Conservation (phyloP, 2,888 invertebrate species). For the Drosophila yooni region DNA sequence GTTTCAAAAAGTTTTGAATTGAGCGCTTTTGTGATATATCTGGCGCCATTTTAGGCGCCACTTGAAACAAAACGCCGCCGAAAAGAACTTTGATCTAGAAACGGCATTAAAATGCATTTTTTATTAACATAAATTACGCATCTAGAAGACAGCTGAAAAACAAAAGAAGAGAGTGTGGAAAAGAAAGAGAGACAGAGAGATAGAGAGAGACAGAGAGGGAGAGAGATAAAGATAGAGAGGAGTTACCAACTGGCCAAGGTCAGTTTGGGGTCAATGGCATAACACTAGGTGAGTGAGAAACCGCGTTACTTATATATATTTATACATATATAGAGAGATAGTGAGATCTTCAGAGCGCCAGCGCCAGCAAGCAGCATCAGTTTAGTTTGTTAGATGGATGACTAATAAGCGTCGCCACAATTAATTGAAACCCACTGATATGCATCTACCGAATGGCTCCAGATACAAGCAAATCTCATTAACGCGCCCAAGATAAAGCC, state of each 20-base stretch:
- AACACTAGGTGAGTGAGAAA: constrained; percentile 48
- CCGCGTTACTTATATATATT: constrained; percentile 3
- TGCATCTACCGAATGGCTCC: constrained; percentile 83
- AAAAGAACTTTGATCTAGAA: constrained; percentile 51
- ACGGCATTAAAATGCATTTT: constrained; percentile 56
- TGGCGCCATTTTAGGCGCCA: constrained; percentile 81
- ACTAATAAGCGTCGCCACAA: constrained; percentile 83
- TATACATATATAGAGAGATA: constrained; percentile 8
- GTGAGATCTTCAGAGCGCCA: constrained; percentile 56
- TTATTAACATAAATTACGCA: constrained; percentile 65
- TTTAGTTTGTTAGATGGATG: constrained; percentile 84
- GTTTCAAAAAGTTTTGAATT: constrained; percentile 11
- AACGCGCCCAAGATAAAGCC: constrained; percentile 81
- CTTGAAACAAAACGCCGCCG: constrained; percentile 60
- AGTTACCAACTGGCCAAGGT: constrained; percentile 57
- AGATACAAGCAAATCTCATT: constrained; percentile 85
- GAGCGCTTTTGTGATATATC: constrained; percentile 3
- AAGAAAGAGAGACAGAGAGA: constrained; percentile 3
- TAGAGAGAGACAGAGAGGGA: constrained; percentile 1
- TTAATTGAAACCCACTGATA: constrained; percentile 83
- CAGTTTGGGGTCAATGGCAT: constrained; percentile 70
- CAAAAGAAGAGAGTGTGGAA: not conserved
- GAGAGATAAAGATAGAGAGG: not conserved
- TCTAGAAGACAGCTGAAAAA: constrained; percentile 47
- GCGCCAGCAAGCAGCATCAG: constrained; percentile 50